Conservation (phyloP, 2,113 vertebrate genomes). For the Crotalus helleri region DNA sequence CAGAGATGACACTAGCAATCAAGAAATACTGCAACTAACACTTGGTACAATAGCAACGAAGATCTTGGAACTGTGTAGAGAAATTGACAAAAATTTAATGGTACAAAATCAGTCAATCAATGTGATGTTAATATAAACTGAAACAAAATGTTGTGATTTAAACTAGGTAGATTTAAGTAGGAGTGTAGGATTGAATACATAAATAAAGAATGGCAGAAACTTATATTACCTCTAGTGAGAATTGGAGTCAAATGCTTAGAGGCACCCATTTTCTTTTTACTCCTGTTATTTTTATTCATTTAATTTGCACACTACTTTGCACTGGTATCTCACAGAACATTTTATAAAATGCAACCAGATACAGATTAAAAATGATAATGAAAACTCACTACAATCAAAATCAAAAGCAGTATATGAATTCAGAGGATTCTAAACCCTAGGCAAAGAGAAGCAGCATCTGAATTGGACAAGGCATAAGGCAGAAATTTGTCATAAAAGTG, state of each 20-base stretch:
- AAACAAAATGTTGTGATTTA: background rate
- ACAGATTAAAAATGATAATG: background rate
- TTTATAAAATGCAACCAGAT: background rate
- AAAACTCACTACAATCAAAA: background rate
- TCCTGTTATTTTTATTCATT: background rate
- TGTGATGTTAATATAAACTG: background rate
- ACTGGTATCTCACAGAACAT: background rate
- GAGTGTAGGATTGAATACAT: background rate
- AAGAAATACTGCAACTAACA: background rate
- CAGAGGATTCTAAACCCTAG: background rate
- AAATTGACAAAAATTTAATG: background rate
- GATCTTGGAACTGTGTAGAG: background rate
- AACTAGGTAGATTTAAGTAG: background rate
- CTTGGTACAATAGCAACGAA: background rate
- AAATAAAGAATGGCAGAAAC: background rate
- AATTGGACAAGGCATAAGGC: background rate
- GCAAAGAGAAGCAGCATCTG: background rate
- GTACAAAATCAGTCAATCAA: background rate
- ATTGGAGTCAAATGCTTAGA: background rate
- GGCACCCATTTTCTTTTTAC: background rate
- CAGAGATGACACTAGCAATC: background rate
- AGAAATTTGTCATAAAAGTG: background rate
- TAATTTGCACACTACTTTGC: background rate
- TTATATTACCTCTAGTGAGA: background rate
- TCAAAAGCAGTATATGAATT: background rate